These are phyloP conservation scores for Idaea dimidiata DNA, from an alignment of 2,888 invertebrate genomes.

Conservation along the genomic window DNA sequence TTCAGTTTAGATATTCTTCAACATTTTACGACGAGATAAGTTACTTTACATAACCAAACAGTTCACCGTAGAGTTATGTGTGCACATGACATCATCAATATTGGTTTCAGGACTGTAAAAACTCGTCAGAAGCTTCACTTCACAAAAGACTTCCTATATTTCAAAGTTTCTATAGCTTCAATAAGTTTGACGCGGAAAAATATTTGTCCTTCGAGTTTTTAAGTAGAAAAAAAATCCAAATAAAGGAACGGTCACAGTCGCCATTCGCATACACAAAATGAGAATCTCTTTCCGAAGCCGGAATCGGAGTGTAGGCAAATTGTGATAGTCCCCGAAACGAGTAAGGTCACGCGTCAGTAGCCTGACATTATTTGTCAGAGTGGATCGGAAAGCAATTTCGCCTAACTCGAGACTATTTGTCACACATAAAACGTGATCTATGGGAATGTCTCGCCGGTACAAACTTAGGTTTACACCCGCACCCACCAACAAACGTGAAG, in stretches of 20 bases:
- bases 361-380: constrained; percentile 76
- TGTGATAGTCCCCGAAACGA: constrained; percentile 67
- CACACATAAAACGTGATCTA: constrained; percentile 77
- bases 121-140: constrained; percentile 32
- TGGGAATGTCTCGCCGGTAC: constrained; percentile 54
- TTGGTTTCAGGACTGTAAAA: not conserved
- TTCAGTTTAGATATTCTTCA: not conserved
- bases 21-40: not conserved
- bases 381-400: constrained; percentile 77
- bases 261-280: constrained; percentile 53
- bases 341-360: constrained; percentile 69
- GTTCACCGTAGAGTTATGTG: not conserved
- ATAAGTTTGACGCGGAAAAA: constrained; percentile 34
- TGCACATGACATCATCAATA: not conserved
- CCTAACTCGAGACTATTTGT: constrained; percentile 77
- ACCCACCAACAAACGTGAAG: constrained; percentile 38
- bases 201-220: constrained; percentile 41
- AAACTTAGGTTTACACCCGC: constrained; percentile 38
- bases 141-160: constrained; percentile 37
- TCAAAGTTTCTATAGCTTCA: constrained; percentile 35
- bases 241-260: constrained; percentile 51
- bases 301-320: constrained; percentile 59
- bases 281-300: constrained; percentile 45
- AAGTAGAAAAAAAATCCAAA: constrained; percentile 48
- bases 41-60: not conserved